Evolutionary conservation across 92 coral and sea anemone genomes (phyloP).

Genomic region (Phenganax subtilis): DNA sequence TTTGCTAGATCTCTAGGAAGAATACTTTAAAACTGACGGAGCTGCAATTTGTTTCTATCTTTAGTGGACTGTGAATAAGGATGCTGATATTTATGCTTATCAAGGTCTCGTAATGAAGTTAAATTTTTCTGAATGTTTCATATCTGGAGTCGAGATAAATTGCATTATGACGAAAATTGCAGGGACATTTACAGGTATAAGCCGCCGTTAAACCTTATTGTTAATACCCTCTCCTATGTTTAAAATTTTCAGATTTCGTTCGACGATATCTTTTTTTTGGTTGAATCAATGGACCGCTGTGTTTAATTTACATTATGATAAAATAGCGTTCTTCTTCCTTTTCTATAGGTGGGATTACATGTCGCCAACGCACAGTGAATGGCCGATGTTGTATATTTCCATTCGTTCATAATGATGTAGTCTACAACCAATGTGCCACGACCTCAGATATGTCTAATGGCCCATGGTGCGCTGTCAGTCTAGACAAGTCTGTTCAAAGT

Average conservation of each 20-base stretch:
- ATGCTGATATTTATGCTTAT: slow-evolving; percentile 6
- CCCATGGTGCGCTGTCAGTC: slow-evolving; percentile 27
- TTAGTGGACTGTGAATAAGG: slow-evolving; percentile 11
- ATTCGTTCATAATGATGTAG: slow-evolving; percentile 1
- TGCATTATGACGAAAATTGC: slow-evolving; percentile 32
- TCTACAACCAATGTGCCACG: not conserved
- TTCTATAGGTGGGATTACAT: not conserved
- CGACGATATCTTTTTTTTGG: not conserved
- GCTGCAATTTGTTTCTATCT: not conserved
- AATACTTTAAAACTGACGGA: not conserved
- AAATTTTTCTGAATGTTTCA: not conserved
- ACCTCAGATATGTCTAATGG: not conserved
- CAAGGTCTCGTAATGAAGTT: slow-evolving; percentile 30
- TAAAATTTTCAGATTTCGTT: not conserved
- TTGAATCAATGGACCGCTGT: not conserved
- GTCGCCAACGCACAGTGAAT: slow-evolving; percentile 20
- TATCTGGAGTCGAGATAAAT: not conserved
- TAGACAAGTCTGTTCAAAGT: not conserved
- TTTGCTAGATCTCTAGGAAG: not conserved
- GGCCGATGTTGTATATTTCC: slow-evolving; percentile 31
- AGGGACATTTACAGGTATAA: slow-evolving; percentile 23
- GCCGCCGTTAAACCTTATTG: no score
- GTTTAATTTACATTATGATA: not conserved
- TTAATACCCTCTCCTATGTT: not conserved
- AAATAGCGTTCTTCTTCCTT: not conserved